phyloP scores from a whole-genome alignment of 2,113 vertebrate genomes.

The Origma solitaria region DNA sequence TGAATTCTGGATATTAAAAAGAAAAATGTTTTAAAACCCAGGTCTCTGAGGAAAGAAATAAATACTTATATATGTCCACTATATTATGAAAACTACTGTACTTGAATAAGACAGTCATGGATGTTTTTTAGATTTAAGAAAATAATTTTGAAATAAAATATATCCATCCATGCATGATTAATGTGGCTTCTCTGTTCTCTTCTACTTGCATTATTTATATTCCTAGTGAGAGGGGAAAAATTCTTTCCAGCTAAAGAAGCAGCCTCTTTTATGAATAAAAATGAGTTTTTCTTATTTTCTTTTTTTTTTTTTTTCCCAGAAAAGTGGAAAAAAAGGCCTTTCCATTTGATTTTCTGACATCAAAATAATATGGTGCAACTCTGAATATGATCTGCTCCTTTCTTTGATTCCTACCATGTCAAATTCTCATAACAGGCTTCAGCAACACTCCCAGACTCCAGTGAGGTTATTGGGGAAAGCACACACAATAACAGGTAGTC shows the following conservation, averaged over 20 bases:
- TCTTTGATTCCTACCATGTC: background rate
- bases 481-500: background rate
- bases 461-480: background rate
- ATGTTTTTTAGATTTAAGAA: constrained; percentile 67
- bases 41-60: constrained; percentile 56
- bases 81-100: constrained; percentile 52
- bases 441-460: background rate
- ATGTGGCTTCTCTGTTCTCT: constrained; percentile 56
- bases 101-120: constrained; percentile 28
- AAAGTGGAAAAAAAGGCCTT: constrained; percentile 8
- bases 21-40: constrained; percentile 54
- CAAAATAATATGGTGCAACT: constrained; percentile 9
- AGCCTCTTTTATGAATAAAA: constrained; percentile 57
- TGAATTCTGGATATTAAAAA: constrained; percentile 64
- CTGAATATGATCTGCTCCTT: background rate
- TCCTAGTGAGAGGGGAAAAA: constrained; percentile 32
- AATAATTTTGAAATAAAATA: constrained; percentile 56
- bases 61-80: constrained; percentile 63
- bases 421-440: background rate
- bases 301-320: background rate
- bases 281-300: background rate
- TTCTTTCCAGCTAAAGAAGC: constrained; percentile 54
- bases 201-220: constrained; percentile 66
- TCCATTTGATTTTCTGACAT: constrained; percentile 14
- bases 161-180: constrained; percentile 60